phyloP scores from a whole-genome alignment of 2,888 invertebrate genomes.

The Xestia ashworthii region DNA sequence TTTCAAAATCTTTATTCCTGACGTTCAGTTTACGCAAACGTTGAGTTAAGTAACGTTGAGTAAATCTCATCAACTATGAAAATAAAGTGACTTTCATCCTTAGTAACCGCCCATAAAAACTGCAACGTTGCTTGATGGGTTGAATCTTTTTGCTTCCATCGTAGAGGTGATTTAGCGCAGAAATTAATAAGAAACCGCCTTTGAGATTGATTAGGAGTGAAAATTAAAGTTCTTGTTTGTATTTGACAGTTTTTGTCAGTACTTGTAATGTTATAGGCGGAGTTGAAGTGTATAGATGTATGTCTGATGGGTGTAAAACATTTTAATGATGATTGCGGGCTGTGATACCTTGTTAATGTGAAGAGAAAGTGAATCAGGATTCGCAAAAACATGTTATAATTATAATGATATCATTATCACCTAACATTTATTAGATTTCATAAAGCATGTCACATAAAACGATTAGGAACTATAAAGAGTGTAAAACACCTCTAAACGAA shows the following conservation, averaged over 20 bases:
- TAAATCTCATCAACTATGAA: no score
- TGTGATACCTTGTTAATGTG: constrained; percentile 21
- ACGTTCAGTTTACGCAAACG: no score
- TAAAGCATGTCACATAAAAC: not conserved
- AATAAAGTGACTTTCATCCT: constrained; percentile 39
- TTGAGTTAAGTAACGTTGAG: no score
- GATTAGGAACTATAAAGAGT: no score
- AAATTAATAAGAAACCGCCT: constrained; percentile 85
- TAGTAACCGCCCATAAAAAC: constrained; percentile 79
- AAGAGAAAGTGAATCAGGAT: constrained; percentile 7
- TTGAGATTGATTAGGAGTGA: constrained; percentile 84
- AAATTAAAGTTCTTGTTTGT: constrained; percentile 74
- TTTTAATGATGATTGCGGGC: constrained; percentile 31
- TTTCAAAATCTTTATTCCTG: no score
- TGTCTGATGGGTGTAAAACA: constrained; percentile 52
- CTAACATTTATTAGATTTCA: not conserved
- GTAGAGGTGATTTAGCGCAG: constrained; percentile 85
- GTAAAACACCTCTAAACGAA: no score
- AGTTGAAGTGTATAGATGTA: not conserved
- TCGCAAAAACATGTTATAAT: constrained; percentile 11
- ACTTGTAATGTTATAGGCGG: constrained; percentile 41
- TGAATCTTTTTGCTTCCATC: constrained; percentile 84
- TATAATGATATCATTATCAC: not conserved
- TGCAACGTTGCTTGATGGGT: constrained; percentile 88
- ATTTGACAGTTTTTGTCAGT: constrained; percentile 58